Evolutionary conservation across 1,140 invertebrate species (phyloP).

Genomic region (Bemisia tabaci): DNA sequence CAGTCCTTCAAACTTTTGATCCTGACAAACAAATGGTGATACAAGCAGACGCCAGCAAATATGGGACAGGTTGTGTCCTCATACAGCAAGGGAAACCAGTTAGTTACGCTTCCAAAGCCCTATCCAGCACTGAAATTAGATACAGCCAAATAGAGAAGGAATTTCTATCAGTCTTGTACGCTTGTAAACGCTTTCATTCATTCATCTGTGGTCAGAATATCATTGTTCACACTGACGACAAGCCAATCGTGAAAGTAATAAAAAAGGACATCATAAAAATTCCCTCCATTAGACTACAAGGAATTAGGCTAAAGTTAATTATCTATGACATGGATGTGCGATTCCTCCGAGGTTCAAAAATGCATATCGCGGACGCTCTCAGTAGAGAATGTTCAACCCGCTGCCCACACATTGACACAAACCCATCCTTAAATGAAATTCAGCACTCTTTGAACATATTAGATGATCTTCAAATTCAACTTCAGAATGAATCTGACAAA

Average conservation of each 20-base stretch:
- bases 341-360: slow-evolving; percentile 5
- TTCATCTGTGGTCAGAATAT: slow-evolving; percentile 24
- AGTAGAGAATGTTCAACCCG: slow-evolving; percentile 13
- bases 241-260: slow-evolving; percentile 25
- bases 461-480: slow-evolving; percentile 15
- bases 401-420: slow-evolving; percentile 10
- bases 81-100: slow-evolving; percentile 5
- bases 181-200: slow-evolving; percentile 24
- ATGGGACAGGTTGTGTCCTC: background rate
- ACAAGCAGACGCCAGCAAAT: background rate
- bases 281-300: slow-evolving; percentile 27
- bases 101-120: background rate
- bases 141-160: slow-evolving; percentile 26
- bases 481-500: slow-evolving; percentile 13
- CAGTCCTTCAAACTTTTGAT: background rate
- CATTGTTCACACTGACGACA: slow-evolving; percentile 28
- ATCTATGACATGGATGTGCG: slow-evolving; percentile 21
- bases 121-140: background rate
- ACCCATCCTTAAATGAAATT: slow-evolving; percentile 12
- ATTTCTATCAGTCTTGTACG: slow-evolving; percentile 23
- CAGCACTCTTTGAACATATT: slow-evolving; percentile 13
- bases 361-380: slow-evolving; percentile 11
- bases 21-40: background rate
- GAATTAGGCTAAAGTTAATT: slow-evolving; percentile 27
- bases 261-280: slow-evolving; percentile 19